Percentiles rank a stretch among this genome's conserved stretches.
These are phyloP conservation scores for Tapirus terrestris DNA, from an alignment of 2,113 vertebrate genomes.

Conservation along the genomic window DNA sequence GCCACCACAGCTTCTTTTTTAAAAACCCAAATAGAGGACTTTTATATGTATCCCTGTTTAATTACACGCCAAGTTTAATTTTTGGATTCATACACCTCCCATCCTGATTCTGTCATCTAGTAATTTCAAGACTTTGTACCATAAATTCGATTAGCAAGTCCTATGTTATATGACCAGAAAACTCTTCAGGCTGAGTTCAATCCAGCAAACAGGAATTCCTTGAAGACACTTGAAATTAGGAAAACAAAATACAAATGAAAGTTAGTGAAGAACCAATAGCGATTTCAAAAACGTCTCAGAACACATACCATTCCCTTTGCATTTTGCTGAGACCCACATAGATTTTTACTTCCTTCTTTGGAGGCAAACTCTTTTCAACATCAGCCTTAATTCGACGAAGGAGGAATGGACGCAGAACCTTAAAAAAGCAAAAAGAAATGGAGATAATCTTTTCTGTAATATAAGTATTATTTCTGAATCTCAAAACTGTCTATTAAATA, in stretches of 20 bases:
- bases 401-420: constrained; percentile 97
- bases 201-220: neutral
- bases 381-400: constrained; percentile 98
- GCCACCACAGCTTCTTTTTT: neutral
- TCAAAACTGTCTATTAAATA: neutral
- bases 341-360: constrained; percentile 99
- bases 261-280: neutral
- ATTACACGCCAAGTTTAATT: neutral
- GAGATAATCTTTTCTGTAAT: neutral
- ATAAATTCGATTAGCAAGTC: neutral
- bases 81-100: neutral
- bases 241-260: constrained; percentile 31
- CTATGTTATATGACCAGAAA: neutral
- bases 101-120: neutral
- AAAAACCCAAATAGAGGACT: neutral
- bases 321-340: constrained; percentile 99
- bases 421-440: neutral
- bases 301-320: constrained; percentile 97
- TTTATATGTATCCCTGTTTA: neutral
- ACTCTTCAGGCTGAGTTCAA: neutral
- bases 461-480: neutral
- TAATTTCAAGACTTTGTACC: neutral
- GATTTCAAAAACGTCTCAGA: neutral
- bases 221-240: neutral
- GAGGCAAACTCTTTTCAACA: constrained; percentile 97